Evolutionary conservation across 2,113 vertebrate species (phyloP).

Genomic region (Pituophis catenifer): DNA sequence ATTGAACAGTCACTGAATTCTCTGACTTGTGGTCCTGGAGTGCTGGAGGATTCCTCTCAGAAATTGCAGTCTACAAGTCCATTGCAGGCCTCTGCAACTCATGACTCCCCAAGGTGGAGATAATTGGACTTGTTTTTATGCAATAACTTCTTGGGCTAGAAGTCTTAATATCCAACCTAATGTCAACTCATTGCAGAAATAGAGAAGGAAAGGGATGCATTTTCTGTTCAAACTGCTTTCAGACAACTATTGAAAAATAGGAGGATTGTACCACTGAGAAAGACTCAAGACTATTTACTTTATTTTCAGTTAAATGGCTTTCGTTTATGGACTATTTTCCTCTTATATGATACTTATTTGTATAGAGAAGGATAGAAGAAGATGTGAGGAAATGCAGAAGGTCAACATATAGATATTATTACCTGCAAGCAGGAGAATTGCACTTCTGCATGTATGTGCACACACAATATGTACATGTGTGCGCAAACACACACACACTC

Average conservation of each 20-base stretch:
- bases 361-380: background rate
- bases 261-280: background rate
- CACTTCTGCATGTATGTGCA: background rate
- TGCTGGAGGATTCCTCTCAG: background rate
- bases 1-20: background rate
- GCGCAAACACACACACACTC: background rate
- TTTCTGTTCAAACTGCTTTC: background rate
- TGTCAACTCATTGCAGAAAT: slow-evolving; percentile 46
- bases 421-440: background rate
- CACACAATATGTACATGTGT: accelerated
- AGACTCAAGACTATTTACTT: background rate
- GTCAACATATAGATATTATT: background rate
- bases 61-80: background rate
- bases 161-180: background rate
- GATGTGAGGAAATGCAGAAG: background rate
- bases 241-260: background rate
- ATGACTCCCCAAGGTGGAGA: background rate
- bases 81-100: background rate
- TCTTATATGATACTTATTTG: background rate
- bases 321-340: background rate
- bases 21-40: background rate
- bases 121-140: background rate
- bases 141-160: no score
- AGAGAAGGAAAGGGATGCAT: slow-evolving; percentile 8
- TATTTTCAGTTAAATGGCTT: background rate